A percentile compares a stretch with the other conserved stretches of the same genome.
Conservation (phyloP, 2,113 vertebrate species). For the Pardalotus punctatus region DNA sequence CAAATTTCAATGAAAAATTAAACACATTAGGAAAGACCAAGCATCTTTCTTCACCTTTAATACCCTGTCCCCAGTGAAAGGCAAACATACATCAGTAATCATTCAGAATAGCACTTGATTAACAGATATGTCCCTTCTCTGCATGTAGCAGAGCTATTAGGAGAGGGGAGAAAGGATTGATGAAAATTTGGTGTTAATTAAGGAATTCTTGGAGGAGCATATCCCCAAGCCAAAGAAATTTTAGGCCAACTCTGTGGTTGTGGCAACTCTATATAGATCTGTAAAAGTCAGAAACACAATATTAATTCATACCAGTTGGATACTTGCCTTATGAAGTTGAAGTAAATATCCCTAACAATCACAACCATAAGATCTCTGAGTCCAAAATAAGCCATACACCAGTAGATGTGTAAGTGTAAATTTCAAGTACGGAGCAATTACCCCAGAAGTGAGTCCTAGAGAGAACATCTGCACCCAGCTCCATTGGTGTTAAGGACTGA, state of each 20-base stretch:
- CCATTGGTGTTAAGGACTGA: neutral
- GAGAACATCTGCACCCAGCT: neutral
- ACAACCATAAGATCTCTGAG: neutral
- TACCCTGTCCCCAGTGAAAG: neutral
- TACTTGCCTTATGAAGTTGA: neutral
- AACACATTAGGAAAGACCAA: neutral
- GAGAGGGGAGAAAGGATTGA: neutral
- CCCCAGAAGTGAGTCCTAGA: neutral
- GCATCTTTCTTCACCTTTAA: neutral
- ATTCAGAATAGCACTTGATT: neutral
- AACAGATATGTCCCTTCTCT: neutral
- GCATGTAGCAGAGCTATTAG: neutral
- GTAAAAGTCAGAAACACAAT: neutral
- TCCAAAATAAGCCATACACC: neutral
- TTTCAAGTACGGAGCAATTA: neutral
- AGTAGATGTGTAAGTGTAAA: accelerated
- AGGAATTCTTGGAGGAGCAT: neutral
- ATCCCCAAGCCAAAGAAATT: neutral
- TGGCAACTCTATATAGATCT: neutral
- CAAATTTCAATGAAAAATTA: neutral
- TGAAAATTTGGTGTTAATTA: conserved; percentile 31
- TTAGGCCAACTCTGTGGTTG: neutral
- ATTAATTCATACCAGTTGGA: neutral
- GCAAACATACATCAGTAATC: accelerated
- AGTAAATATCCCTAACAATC: neutral